Percentiles rank a stretch among this genome's conserved stretches.
These are phyloP conservation scores for Anniella stebbinsi DNA, from an alignment of 2,797 vertebrate species.

Conservation along the genomic window DNA sequence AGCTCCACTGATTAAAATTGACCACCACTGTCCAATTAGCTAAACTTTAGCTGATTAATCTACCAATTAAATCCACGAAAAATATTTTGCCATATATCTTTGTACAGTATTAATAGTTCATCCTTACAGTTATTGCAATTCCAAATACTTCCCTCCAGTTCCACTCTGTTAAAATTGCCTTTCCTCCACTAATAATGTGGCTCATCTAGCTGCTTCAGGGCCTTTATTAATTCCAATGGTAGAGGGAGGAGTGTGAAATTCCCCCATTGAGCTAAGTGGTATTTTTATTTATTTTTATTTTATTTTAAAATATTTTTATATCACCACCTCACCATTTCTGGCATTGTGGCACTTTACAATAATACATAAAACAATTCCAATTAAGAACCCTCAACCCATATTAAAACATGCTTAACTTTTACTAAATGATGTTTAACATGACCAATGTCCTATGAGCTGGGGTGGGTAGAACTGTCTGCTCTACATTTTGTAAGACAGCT, in stretches of 20 bases:
- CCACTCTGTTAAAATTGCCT: background rate
- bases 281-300: no score
- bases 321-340: no score
- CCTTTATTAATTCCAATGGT: background rate
- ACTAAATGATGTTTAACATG: no score
- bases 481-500: background rate
- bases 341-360: no score
- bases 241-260: background rate
- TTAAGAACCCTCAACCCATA: no score
- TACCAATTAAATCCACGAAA: background rate
- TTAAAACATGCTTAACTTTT: no score
- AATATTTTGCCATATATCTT: background rate
- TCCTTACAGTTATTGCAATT: background rate
- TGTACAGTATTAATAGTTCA: background rate
- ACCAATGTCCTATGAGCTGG: no score
- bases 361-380: no score
- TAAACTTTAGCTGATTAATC: background rate
- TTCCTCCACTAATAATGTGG: background rate
- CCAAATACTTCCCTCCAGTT: background rate
- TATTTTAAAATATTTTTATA: no score
- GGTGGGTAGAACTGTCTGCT: background rate
- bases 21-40: background rate
- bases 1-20: background rate
- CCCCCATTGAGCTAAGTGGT: background rate
- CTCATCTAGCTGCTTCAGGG: background rate